Evolutionary conservation across 2,888 invertebrate genomes (phyloP).

Genomic region (Brenthis hecate): DNA sequence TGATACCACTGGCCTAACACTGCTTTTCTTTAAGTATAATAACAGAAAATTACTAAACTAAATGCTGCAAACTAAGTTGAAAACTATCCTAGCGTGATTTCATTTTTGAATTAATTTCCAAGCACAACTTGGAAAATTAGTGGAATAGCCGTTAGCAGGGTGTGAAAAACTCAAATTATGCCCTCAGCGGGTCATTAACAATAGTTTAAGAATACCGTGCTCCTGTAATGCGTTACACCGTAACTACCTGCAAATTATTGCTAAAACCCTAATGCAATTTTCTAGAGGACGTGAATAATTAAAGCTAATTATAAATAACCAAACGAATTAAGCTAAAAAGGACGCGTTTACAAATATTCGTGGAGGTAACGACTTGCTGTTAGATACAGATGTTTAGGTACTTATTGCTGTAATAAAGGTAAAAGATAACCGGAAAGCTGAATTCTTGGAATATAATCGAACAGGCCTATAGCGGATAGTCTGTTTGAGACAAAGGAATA

Average conservation of each 20-base stretch:
- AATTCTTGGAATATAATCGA: conserved; percentile 63
- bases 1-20: no score
- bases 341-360: conserved; percentile 14
- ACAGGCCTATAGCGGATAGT: conserved; percentile 69
- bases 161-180: conserved; percentile 73
- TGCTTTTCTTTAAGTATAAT: no score
- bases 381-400: conserved; percentile 19
- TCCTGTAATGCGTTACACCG: conserved; percentile 42
- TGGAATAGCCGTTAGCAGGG: conserved; percentile 70
- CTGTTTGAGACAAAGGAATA: conserved; percentile 74
- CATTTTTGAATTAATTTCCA: conserved; percentile 43
- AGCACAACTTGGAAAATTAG: conserved; percentile 68
- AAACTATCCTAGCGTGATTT: conserved; percentile 34
- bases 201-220: conserved; percentile 61
- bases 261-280: conserved; percentile 35
- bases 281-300: conserved; percentile 23
- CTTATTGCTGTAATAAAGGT: conserved; percentile 29
- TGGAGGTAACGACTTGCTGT: conserved; percentile 14
- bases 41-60: neutral
- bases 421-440: conserved; percentile 45
- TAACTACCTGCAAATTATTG: conserved; percentile 44
- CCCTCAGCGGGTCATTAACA: conserved; percentile 77
- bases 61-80: conserved; percentile 11
- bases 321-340: conserved; percentile 13
- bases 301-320: conserved; percentile 29